Percentiles rank a stretch among this genome's conserved stretches.
These are phyloP conservation scores for Tinamus guttatus DNA, from an alignment of 2,113 vertebrate species.

Conservation along the genomic window DNA sequence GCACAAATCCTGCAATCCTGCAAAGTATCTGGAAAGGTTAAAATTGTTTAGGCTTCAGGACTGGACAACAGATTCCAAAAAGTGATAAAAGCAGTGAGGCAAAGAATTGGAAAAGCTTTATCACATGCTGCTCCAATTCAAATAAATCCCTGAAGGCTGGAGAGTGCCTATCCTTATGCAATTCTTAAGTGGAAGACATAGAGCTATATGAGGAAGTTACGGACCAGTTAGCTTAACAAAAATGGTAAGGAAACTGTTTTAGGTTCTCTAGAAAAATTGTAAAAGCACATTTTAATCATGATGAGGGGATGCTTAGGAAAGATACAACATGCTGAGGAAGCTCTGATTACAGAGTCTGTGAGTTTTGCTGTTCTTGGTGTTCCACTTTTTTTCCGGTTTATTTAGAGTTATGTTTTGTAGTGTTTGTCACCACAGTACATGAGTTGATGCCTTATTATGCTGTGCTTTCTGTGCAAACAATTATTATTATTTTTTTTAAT, in stretches of 20 bases:
- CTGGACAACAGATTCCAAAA: slow-evolving; percentile 28
- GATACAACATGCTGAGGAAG: not conserved
- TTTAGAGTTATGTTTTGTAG: not conserved
- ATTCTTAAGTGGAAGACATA: slow-evolving; percentile 47
- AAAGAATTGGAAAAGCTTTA: slow-evolving; percentile 55
- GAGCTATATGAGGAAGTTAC: slow-evolving; percentile 34
- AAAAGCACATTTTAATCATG: slow-evolving; percentile 54
- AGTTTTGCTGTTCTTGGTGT: not conserved
- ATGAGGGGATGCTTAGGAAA: not conserved
- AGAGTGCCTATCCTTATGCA: slow-evolving; percentile 39
- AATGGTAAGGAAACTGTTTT: slow-evolving; percentile 30
- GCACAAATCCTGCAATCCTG: not conserved
- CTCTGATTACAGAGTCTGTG: not conserved
- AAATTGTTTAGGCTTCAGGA: slow-evolving; percentile 17
- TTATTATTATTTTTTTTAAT: not conserved
- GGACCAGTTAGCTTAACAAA: not conserved
- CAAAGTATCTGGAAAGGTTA: not conserved
- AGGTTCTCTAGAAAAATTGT: not conserved
- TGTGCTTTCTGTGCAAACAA: not conserved
- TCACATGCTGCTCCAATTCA: slow-evolving; percentile 52
- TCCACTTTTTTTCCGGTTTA: not conserved
- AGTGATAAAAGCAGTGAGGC: slow-evolving; percentile 25
- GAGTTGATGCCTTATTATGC: not conserved
- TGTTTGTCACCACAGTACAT: not conserved
- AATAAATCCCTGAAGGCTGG: slow-evolving; percentile 42